A percentile compares a stretch with the other conserved stretches of the same genome.
Evolutionary conservation across 2,113 vertebrate species (phyloP).

Genomic region (Strix aluco): DNA sequence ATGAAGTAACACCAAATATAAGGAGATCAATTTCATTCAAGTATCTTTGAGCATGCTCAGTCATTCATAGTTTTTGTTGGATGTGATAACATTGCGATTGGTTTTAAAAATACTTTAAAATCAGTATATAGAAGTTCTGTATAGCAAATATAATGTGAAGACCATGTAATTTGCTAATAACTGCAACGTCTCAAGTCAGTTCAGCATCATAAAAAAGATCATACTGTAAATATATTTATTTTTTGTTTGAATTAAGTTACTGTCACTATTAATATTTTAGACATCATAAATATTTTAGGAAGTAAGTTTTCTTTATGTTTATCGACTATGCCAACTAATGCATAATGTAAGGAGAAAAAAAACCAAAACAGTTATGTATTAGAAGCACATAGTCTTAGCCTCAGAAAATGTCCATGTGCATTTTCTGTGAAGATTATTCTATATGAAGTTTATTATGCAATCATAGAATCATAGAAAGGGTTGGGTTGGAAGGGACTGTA

Average conservation of each 20-base stretch:
- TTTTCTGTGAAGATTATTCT: neutral
- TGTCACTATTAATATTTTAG: constrained; percentile 37
- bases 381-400: neutral
- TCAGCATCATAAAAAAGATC: neutral
- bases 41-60: neutral
- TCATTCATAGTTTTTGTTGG: neutral
- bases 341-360: constrained; percentile 10
- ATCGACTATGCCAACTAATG: neutral
- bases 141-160: neutral
- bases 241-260: constrained; percentile 34
- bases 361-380: neutral
- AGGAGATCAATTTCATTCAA: neutral
- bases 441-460: neutral
- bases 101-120: neutral
- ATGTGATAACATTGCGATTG: neutral
- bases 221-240: neutral
- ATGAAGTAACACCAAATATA: neutral
- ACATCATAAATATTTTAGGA: constrained; percentile 48
- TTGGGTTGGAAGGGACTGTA: too few relatives aligned
- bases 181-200: neutral
- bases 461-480: too few relatives aligned
- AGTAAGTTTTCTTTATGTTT: constrained; percentile 13
- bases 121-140: neutral
- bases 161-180: neutral
- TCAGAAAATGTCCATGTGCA: neutral